Percentiles rank a stretch among this genome's conserved stretches.
phyloP scores from a whole-genome alignment of 2,113 vertebrate genomes.

The Echinops telfairi region DNA sequence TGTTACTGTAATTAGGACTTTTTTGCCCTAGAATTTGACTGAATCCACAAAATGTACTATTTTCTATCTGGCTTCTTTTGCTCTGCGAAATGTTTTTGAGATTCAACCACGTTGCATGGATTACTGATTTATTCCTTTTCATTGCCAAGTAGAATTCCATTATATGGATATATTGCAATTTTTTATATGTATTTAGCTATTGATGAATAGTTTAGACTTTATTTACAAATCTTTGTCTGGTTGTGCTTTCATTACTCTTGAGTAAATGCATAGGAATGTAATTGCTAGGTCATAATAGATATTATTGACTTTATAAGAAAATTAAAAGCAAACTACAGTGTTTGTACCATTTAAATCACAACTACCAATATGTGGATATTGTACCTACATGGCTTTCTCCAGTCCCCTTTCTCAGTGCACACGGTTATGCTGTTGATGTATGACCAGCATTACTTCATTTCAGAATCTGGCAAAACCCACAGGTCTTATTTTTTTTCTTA shows the following conservation, averaged over 20 bases:
- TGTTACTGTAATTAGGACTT: background rate
- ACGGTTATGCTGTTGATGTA: background rate
- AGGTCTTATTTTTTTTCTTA: constrained; percentile 34
- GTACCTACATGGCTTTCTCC: background rate
- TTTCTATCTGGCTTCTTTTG: constrained; percentile 35
- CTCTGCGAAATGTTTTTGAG: background rate
- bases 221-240: constrained; percentile 40
- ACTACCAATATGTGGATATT: background rate
- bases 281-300: background rate
- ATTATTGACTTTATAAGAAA: constrained; percentile 41
- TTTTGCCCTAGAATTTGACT: background rate
- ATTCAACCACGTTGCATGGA: background rate
- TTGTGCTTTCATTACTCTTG: constrained; percentile 51
- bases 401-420: background rate
- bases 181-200: constrained; percentile 30
- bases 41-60: background rate
- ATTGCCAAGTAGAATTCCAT: constrained; percentile 33
- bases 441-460: constrained; percentile 27
- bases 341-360: background rate
- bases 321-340: background rate
- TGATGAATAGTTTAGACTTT: background rate
- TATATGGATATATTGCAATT: background rate
- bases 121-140: background rate
- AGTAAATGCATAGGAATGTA: constrained; percentile 20
- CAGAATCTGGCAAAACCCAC: constrained; percentile 26